Conservation (phyloP, 2,113 vertebrate species). For the Eonycteris spelaea region DNA sequence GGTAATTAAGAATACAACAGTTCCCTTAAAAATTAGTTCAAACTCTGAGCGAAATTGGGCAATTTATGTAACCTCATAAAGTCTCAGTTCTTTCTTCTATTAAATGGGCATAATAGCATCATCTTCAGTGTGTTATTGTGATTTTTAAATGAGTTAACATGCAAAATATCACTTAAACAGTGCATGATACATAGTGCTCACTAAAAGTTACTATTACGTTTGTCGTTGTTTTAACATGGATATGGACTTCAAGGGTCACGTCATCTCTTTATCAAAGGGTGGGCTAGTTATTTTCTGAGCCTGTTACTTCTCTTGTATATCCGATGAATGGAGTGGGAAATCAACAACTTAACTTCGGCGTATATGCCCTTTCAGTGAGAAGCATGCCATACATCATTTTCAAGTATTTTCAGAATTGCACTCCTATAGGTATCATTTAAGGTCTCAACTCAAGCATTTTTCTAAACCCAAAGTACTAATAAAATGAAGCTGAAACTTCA, state of each 20-base stretch:
- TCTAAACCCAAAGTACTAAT: neutral
- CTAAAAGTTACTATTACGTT: neutral
- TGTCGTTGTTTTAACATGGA: neutral
- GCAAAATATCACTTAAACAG: neutral
- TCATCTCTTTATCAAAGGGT: neutral
- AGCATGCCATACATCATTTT: neutral
- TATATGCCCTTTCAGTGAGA: neutral
- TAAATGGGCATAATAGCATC: neutral
- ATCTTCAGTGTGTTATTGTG: neutral
- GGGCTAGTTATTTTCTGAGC: neutral
- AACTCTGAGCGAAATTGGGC: neutral
- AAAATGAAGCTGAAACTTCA: neutral
- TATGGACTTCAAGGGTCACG: neutral
- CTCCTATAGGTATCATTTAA: neutral
- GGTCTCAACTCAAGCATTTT: neutral
- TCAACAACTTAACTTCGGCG: neutral
- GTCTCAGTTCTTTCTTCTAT: neutral
- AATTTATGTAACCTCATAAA: neutral
- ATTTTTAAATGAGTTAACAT: neutral
- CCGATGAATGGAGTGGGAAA: neutral
- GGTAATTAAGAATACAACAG: neutral
- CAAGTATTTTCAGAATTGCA: neutral
- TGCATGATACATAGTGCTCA: neutral
- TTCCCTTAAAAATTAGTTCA: neutral
- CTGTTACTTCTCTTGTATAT: neutral